Conservation (phyloP, 2,797 vertebrate species). For the Channallabes apus region DNA sequence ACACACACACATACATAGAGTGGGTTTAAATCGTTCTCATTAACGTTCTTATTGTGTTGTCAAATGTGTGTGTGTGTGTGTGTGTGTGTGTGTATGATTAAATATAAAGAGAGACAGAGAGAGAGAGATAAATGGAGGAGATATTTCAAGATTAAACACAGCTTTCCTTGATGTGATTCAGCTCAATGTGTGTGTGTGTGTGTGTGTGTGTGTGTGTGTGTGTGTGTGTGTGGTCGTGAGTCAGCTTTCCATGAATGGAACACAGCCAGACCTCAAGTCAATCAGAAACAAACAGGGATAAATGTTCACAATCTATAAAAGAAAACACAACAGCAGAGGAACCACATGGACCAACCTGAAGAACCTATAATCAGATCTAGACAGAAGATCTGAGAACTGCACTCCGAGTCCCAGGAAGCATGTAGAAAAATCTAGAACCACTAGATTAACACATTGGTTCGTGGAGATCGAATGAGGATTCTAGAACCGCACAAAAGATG, state of each 20-base stretch:
- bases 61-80: too few relatives aligned
- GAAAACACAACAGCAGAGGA: background rate
- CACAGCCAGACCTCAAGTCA: background rate
- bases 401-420: background rate
- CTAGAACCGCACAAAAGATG: background rate
- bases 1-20: conserved; percentile 1
- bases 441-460: background rate
- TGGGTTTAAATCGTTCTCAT: background rate
- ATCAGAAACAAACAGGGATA: background rate
- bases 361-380: background rate
- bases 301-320: background rate
- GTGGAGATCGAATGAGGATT: background rate
- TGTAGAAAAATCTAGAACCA: background rate
- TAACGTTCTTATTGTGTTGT: background rate
- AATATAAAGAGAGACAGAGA: background rate
- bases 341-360: background rate
- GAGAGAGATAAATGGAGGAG: background rate
- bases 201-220: conserved; percentile 6
- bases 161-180: background rate
- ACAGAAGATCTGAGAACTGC: background rate
- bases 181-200: background rate
- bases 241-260: background rate
- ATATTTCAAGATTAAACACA: background rate
- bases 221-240: background rate
- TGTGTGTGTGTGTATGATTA: background rate